phyloP scores from a whole-genome alignment of 2,888 invertebrate species.

The Lacanobia oleracea region DNA sequence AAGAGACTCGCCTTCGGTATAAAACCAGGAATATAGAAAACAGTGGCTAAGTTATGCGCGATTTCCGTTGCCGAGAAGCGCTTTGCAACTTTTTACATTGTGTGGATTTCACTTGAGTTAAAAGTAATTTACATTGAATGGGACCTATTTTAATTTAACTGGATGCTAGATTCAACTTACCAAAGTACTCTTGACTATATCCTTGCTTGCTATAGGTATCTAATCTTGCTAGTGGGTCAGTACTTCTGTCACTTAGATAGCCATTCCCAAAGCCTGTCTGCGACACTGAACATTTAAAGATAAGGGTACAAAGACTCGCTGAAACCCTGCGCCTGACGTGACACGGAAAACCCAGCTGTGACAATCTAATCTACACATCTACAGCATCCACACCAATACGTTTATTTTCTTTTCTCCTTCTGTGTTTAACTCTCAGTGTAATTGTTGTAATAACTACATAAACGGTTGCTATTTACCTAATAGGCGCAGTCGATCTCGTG shows the following conservation, averaged over 20 bases:
- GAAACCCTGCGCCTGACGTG: neutral
- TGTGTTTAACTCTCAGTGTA: neutral
- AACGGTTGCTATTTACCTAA: slow-evolving; percentile 29
- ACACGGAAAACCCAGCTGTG: neutral
- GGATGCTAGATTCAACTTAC: neutral
- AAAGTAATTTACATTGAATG: slow-evolving; percentile 29
- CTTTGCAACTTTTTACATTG: neutral
- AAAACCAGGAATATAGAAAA: slow-evolving; percentile 6
- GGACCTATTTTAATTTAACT: slow-evolving; percentile 24
- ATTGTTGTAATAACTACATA: slow-evolving; percentile 28
- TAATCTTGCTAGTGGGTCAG: too few species aligned
- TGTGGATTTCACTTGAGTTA: slow-evolving; percentile 14
- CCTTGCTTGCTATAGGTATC: too few species aligned
- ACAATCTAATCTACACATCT: neutral
- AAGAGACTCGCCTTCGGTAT: slow-evolving; percentile 11
- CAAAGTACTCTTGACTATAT: neutral
- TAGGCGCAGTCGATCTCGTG: slow-evolving; percentile 27
- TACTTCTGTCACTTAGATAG: neutral
- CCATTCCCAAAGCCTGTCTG: neutral
- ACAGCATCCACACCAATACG: neutral
- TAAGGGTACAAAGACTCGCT: neutral
- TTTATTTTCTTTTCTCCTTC: neutral
- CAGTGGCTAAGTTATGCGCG: neutral
- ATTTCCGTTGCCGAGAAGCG: neutral
- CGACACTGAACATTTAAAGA: neutral